Evolutionary conservation across 2,888 invertebrate species (phyloP), one percentile per base, ranked within the genome.

Genomic region (Phorcus lineatus): DNA sequence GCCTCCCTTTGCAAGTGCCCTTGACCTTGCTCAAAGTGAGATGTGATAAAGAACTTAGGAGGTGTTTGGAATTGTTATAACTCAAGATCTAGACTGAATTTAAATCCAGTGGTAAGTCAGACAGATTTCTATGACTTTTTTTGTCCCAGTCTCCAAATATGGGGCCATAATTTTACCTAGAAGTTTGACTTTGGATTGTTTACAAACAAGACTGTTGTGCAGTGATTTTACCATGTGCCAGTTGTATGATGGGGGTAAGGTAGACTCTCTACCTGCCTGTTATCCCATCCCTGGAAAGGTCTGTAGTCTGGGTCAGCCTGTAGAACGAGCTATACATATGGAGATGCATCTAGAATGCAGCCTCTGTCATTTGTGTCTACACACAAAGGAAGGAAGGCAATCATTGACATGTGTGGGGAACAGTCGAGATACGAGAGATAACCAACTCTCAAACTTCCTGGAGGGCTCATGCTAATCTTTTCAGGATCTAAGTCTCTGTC

Each of bases 41-140:
- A 24, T 28, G 62, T 62, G 62, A 62, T 62, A 62, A 62, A 62
- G 62, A 62, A 62, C 28, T 62, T 62, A 62, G 62, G 28, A 47
- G 28, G 62, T 62, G 62, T 62, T 62, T 62, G 62, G 24, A 62
- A 62, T 62, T 24, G 62, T 62, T 62, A 28, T 62, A 62, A 62
- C 62, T 62, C 62, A 62, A 28, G 62, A 62, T 62, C 28, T 24
- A 62, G 24, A 28, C 11, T 13, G 24, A 28, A 11, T 62, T 24
- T 62, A 3, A 62, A 24, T 13, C 62, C 16, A 28, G 24, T 28
- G 62, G 62, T 62, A 62, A 62, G 62, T 62, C 62, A 62, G 62
- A 62, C 28, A 62, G 28, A 62, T 62, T 62, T 28, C 62, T 62
- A 62, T 28, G 16, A 24, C 13, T 16, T 62, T 62, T 62, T 62